A percentile compares a stretch with the other conserved stretches of the same genome.
These are phyloP conservation scores for Halcyon malimbica DNA, from an alignment of 2,113 vertebrate species.

Conservation along the genomic window DNA sequence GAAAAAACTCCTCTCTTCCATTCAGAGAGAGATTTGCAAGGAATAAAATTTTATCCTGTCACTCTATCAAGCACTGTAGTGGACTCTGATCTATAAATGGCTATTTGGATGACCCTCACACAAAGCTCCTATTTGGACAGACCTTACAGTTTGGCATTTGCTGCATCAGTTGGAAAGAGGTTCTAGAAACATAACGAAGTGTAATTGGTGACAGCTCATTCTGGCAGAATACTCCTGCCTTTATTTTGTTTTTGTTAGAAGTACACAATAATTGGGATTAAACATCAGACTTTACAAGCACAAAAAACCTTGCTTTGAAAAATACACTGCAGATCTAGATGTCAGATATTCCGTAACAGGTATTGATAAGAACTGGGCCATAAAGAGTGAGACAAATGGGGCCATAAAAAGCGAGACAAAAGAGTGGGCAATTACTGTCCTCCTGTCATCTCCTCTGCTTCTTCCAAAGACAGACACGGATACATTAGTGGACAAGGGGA, in stretches of 20 bases:
- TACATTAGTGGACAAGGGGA: not conserved
- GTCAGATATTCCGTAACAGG: not conserved
- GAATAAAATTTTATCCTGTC: not conserved
- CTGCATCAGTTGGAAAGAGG: not conserved
- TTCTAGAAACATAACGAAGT: not conserved
- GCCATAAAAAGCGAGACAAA: not conserved
- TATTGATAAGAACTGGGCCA: not conserved
- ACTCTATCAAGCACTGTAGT: not conserved
- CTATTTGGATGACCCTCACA: not conserved
- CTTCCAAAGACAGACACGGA: not conserved
- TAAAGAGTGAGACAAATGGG: not conserved
- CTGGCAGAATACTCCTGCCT: not conserved
- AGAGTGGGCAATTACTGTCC: not conserved
- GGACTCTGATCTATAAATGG: not conserved
- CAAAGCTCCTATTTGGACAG: not conserved
- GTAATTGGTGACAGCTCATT: not conserved
- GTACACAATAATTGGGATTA: not conserved
- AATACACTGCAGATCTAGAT: not conserved
- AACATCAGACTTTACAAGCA: not conserved
- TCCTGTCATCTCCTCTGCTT: not conserved
- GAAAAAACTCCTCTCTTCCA: not conserved
- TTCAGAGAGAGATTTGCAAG: not conserved
- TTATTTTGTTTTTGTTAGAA: not conserved
- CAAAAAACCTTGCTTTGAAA: not conserved
- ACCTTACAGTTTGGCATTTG: not conserved